These are phyloP conservation scores for Pelmatolapia mariae DNA, from an alignment of 2,113 vertebrate species.

Conservation along the genomic window DNA sequence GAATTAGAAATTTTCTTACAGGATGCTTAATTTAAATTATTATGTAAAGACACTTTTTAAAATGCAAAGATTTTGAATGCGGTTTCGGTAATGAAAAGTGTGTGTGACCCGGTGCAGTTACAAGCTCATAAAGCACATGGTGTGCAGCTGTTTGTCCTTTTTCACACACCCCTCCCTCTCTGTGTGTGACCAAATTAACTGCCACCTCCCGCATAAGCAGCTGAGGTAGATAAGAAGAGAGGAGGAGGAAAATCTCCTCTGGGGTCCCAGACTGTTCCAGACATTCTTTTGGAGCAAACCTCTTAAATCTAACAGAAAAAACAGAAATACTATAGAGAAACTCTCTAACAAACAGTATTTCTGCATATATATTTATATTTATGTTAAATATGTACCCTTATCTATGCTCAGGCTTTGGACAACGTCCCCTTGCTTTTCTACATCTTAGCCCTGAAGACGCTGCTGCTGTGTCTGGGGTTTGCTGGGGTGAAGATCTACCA, in stretches of 20 bases:
- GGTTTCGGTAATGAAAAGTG: background rate
- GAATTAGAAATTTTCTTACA: fast-evolving
- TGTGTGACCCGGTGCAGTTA: background rate
- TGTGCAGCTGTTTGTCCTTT: slow-evolving; percentile 42
- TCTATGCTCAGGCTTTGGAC: slow-evolving; percentile 77
- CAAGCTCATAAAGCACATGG: background rate
- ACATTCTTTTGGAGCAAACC: background rate
- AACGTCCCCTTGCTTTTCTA: slow-evolving; percentile 89
- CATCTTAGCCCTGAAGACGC: slow-evolving; percentile 89
- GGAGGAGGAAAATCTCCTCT: background rate
- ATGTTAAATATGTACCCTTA: background rate
- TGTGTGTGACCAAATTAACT: slow-evolving; percentile 11
- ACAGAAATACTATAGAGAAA: background rate
- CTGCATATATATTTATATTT: background rate
- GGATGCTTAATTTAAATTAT: background rate
- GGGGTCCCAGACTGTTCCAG: background rate
- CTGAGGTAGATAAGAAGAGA: background rate
- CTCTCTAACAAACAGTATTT: background rate
- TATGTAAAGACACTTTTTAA: fast-evolving
- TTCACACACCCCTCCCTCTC: background rate
- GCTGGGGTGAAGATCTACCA: slow-evolving; percentile 91
- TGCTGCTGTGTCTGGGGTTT: slow-evolving; percentile 88
- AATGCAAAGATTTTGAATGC: background rate
- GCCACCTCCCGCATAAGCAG: background rate
- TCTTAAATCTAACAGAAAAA: fast-evolving